phyloP scores from a whole-genome alignment of 2,888 invertebrate species.

The Sinelater perroti region DNA sequence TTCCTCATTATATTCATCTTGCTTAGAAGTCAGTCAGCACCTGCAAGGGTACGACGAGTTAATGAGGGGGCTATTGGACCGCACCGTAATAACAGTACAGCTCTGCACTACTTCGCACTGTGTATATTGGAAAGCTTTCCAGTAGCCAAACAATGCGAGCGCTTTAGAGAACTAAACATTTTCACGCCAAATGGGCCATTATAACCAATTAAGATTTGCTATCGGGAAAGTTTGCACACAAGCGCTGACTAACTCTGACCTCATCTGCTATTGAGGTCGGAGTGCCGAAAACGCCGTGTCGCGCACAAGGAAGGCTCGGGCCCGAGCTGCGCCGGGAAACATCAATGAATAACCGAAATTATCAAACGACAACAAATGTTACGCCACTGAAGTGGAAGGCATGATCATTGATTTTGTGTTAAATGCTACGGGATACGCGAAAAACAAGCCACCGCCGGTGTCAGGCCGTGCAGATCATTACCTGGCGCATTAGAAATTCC shows the following conservation, averaged over 20 bases:
- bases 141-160: too few relatives aligned
- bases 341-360: slow-evolving; percentile 15
- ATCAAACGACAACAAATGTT: slow-evolving; percentile 27
- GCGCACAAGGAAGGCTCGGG: too few relatives aligned
- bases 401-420: slow-evolving; percentile 38
- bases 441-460: slow-evolving; percentile 8
- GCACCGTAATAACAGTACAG: too few relatives aligned
- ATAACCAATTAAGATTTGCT: too few relatives aligned
- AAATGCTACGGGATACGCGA: slow-evolving; percentile 23
- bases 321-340: slow-evolving; percentile 1
- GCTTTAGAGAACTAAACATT: too few relatives aligned
- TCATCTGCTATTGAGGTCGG: neutral
- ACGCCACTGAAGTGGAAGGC: slow-evolving; percentile 28
- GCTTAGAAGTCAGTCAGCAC: slow-evolving; percentile 14
- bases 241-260: neutral
- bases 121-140: too few relatives aligned
- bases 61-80: too few relatives aligned
- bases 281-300: too few relatives aligned
- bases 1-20: slow-evolving; percentile 97
- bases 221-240: too few relatives aligned
- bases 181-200: too few relatives aligned
- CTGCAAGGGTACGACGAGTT: neutral
- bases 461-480: neutral
- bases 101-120: too few relatives aligned
- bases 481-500: slow-evolving; percentile 12